phyloP scores from a whole-genome alignment of 2,113 vertebrate species.

The Dryoscopus gambensis region DNA sequence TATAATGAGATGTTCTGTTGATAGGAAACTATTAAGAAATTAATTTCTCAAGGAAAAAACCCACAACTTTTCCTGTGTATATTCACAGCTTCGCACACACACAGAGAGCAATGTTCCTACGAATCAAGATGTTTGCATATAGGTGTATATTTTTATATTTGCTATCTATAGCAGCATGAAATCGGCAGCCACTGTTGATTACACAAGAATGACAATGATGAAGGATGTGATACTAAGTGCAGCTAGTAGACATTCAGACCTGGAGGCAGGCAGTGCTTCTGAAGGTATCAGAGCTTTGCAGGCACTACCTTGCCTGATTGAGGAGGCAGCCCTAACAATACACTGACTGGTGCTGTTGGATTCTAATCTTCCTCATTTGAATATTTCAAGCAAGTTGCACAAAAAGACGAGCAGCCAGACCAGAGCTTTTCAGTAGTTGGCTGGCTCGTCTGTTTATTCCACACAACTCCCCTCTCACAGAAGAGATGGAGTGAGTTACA shows the following conservation, averaged over 20 bases:
- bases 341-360: background rate
- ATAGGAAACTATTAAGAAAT: constrained; percentile 6
- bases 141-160: background rate
- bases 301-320: background rate
- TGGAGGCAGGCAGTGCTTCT: background rate
- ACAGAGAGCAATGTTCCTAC: background rate
- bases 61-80: background rate
- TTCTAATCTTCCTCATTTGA: background rate
- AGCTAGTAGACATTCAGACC: background rate
- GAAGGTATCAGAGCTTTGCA: background rate
- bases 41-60: background rate
- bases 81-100: background rate
- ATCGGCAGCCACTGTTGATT: background rate
- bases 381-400: background rate
- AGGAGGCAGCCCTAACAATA: background rate
- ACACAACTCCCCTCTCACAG: background rate
- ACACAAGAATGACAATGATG: background rate
- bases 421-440: background rate
- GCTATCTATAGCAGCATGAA: background rate
- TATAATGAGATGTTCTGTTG: background rate
- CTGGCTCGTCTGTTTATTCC: background rate
- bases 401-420: background rate
- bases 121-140: background rate
- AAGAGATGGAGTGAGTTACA: background rate
- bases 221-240: background rate